phyloP scores from a whole-genome alignment of 64 coral and sea anemone species.

The Catalaphyllia jardinei region DNA sequence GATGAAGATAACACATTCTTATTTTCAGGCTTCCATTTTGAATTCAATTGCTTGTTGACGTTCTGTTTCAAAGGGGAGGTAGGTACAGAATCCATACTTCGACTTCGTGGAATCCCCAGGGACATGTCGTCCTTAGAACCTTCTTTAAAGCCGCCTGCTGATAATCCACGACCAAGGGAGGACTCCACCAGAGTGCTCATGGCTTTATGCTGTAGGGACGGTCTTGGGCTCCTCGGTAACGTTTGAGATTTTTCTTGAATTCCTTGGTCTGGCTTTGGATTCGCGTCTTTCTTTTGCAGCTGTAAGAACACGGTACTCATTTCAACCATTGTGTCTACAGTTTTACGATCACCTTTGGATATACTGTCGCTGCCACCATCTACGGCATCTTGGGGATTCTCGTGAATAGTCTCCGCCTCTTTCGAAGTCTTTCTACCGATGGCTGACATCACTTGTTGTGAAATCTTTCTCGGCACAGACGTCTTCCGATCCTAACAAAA shows the following conservation, averaged over 20 bases:
- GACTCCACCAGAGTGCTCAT: not conserved
- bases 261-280: not conserved
- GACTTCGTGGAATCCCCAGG: not conserved
- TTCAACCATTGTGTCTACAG: constrained; percentile 5
- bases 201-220: not conserved
- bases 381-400: not conserved
- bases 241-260: not conserved
- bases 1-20: not conserved
- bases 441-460: not conserved
- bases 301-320: constrained; percentile 6
- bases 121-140: not conserved
- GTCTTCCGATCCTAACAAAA: not conserved
- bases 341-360: not conserved
- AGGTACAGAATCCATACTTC: constrained; percentile 15
- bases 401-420: no score
- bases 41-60: not conserved
- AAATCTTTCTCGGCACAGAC: not conserved
- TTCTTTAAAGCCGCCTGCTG: not conserved
- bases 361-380: not conserved
- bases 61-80: not conserved
- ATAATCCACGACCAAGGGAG: not conserved
- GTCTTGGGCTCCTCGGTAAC: not conserved
- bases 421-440: not conserved
- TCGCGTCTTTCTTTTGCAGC: not conserved
- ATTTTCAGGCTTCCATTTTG: not conserved